Conservation (phyloP, 1,140 invertebrate genomes). For the Anthonomus grandis region DNA sequence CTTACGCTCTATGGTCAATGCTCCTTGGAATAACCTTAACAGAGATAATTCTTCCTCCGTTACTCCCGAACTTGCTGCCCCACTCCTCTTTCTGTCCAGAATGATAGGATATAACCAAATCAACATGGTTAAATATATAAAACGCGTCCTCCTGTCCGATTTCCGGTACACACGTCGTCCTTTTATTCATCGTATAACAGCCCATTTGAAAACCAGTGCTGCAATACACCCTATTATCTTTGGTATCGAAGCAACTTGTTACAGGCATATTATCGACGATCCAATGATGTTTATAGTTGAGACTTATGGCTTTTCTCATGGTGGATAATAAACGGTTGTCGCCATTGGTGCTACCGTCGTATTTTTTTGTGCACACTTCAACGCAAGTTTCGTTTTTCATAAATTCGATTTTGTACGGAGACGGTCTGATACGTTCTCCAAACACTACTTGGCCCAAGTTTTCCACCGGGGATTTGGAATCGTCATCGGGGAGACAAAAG, state of each 20-base stretch:
- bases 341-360: constrained; percentile 61
- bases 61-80: constrained; percentile 69
- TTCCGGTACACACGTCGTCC: constrained; percentile 69
- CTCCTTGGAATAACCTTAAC: constrained; percentile 57
- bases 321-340: constrained; percentile 70
- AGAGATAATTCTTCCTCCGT: constrained; percentile 87
- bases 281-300: constrained; percentile 99
- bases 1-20: constrained; percentile 42
- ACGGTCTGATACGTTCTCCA: constrained; percentile 92
- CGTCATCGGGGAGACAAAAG: constrained; percentile 73
- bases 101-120: constrained; percentile 90
- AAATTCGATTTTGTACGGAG: constrained; percentile 80
- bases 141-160: constrained; percentile 52
- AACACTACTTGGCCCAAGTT: constrained; percentile 98
- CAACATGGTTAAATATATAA: constrained; percentile 96
- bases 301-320: constrained; percentile 84
- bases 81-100: constrained; percentile 81
- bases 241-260: constrained; percentile 83
- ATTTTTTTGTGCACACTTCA: constrained; percentile 72
- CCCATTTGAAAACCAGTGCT: constrained; percentile 97
- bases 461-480: constrained; percentile 80
- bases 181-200: constrained; percentile 62
- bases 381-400: constrained; percentile 71
- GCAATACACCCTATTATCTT: constrained; percentile 73
- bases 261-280: constrained; percentile 98